Base-by-base conservation (phyloP, 2,113 vertebrate genomes). In the Indicator indicator region DNA sequence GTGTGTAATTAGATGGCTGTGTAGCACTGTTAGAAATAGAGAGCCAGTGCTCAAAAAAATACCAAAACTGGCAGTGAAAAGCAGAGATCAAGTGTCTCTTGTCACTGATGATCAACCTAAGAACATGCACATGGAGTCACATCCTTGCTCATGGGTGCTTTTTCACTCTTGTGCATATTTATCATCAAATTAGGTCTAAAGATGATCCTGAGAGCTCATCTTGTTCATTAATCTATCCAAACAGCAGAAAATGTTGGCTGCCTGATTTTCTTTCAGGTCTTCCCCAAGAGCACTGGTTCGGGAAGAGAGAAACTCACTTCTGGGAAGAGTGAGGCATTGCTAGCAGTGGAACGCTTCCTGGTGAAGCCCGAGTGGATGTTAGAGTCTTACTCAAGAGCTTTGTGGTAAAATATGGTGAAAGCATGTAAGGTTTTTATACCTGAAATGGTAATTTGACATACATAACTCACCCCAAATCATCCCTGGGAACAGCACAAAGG, bases 71-170 rank as follows among this genome's bases (percentile, higher is more conserved):
- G 7, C 28, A 73, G 4, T 36, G 65, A 80, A 78, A 55, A 86
- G 48, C 46, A 86, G 52, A 91, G 38, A 28, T 71, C 59, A 20
- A 9, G 13, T 42, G 5, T 86, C 42, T 78, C 30, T 14, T 11
- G 59, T 33, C 50, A 48, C 6, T 0, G 0, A 24, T 16, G 23
- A 50, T 4, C 8, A 4, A 6, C 23, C 26, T 72, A 78, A 63
- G 27, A 48, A 10, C 7, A 3, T 0, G 19, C 6, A 81, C 32
- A 6, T 16, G n/a, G 28, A 79, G 26, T 27, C 20, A 12, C 1
- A 0, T 15, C 56, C 27, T 71, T 86, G 42, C 20, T 71, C 20
- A 3, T 2, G 11, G 28, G 3, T 44, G 8, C 2, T 82, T 84
- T 42, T 84, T 68, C 2, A 33, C 7, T 72, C 36, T 40, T 82